A percentile compares a stretch with the other conserved stretches of the same genome.
These are phyloP conservation scores for Centropus bengalensis DNA, from an alignment of 2,113 vertebrate species.

Conservation along the genomic window DNA sequence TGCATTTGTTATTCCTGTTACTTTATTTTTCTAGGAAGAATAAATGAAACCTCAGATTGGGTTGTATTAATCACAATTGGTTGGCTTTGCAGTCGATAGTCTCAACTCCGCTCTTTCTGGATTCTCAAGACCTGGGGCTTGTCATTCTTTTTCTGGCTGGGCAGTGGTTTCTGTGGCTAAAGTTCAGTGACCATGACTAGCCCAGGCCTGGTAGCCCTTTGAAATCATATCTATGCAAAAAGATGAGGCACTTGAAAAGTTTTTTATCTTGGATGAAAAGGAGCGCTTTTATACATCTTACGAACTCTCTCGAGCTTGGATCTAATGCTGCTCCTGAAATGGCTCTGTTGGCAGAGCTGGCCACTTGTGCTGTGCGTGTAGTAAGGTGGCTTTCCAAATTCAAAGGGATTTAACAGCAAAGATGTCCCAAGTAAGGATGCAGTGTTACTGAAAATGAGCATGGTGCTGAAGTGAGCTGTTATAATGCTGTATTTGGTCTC, in stretches of 20 bases:
- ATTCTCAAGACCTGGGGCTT: background rate
- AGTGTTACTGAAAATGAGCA: background rate
- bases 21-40: background rate
- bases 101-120: background rate
- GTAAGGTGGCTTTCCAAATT: background rate
- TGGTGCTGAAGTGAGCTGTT: background rate
- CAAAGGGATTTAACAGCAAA: background rate
- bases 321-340: slow-evolving; percentile 7
- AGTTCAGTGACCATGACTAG: background rate
- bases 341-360: background rate
- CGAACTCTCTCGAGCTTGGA: background rate
- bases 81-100: background rate
- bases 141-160: background rate
- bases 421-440: background rate
- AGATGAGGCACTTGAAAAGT: background rate
- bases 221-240: background rate
- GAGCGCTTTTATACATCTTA: background rate
- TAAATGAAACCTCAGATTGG: background rate
- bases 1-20: background rate
- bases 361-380: background rate
- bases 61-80: background rate
- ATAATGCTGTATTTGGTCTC: background rate
- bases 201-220: background rate
- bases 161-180: background rate
- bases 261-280: background rate